Conservation (phyloP, 2,797 vertebrate species). For the Emydoidea blandingii region DNA sequence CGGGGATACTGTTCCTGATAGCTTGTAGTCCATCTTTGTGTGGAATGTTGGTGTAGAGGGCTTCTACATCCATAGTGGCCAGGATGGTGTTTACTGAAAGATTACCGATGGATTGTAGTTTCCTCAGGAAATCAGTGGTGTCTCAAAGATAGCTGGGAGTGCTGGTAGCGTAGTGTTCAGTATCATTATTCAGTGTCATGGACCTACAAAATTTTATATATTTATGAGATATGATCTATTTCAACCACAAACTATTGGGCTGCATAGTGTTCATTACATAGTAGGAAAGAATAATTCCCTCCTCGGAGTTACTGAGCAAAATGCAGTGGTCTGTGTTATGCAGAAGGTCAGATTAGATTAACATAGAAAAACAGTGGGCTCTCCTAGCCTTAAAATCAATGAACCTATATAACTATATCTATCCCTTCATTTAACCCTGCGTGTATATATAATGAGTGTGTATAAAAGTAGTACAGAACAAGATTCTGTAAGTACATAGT, state of each 20-base stretch:
- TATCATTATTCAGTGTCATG: not conserved
- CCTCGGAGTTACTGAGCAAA: not conserved
- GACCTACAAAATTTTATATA: not conserved
- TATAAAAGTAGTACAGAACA: not conserved
- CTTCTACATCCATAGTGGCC: no score
- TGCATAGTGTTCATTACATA: not conserved
- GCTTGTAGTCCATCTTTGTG: no score
- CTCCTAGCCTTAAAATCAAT: not conserved
- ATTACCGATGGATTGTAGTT: no score
- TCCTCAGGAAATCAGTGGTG: no score
- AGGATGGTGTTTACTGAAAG: no score
- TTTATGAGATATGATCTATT: not conserved
- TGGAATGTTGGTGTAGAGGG: no score
- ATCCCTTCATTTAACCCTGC: not conserved
- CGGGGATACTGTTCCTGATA: no score
- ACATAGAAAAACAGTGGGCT: not conserved
- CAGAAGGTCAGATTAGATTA: not conserved
- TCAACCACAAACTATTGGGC: not conserved
- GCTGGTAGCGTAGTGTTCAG: not conserved
- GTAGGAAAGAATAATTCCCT: not conserved
- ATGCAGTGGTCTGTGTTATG: not conserved
- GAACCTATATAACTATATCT: not conserved
- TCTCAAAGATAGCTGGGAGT: no score
- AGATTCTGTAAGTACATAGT: not conserved
- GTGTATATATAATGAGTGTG: not conserved